Conservation (phyloP, 92 coral and sea anemone genomes). For the Plumapathes pennacea region DNA sequence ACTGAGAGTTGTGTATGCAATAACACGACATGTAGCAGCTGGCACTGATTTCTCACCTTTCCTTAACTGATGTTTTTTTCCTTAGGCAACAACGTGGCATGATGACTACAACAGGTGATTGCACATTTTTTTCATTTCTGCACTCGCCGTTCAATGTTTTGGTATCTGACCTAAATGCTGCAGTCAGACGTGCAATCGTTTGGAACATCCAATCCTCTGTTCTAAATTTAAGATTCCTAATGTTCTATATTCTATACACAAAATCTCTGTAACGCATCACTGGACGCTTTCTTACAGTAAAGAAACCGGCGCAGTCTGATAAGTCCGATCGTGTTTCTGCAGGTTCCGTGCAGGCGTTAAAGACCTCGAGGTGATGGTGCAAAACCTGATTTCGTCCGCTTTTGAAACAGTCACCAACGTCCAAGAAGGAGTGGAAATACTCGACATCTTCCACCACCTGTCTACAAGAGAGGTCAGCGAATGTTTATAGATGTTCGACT, state of each 20-base stretch:
- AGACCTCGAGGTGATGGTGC: slow-evolving; percentile 97
- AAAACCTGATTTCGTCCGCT: slow-evolving; percentile 91
- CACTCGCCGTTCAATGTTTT: no score
- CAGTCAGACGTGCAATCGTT: no score
- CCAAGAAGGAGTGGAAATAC: slow-evolving; percentile 91
- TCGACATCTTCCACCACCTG: slow-evolving; percentile 93
- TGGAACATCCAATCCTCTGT: no score
- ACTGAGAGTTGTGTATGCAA: no score
- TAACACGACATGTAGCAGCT: no score
- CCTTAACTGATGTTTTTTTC: not conserved
- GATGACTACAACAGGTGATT: slow-evolving; percentile 96
- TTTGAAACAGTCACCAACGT: slow-evolving; percentile 89
- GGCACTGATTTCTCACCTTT: no score
- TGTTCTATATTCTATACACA: no score
- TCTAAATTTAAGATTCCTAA: no score
- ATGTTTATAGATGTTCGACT: not conserved
- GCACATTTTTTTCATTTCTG: not conserved
- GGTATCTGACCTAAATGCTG: no score
- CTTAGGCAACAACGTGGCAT: slow-evolving; percentile 98
- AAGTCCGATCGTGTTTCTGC: not conserved
- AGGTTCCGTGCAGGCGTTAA: slow-evolving; percentile 99
- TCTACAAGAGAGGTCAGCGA: slow-evolving; percentile 99
- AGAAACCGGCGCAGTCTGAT: no score
- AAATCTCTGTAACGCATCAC: no score
- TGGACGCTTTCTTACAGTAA: no score